Conservation (phyloP, 2,797 vertebrate species). For the Tenualosa thibaudeaui region DNA sequence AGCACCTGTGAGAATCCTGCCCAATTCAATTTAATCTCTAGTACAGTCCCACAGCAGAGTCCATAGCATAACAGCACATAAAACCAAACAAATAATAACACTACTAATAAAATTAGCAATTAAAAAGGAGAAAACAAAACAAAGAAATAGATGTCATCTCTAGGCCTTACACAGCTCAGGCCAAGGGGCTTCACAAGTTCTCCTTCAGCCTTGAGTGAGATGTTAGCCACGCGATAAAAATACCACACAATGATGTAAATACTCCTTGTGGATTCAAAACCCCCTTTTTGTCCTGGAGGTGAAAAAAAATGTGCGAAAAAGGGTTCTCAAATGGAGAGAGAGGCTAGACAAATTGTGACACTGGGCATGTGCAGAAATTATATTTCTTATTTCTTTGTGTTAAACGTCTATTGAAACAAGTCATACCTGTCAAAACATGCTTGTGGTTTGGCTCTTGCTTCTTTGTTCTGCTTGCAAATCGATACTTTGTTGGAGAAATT, state of each 20-base stretch:
- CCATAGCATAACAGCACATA: too few relatives aligned
- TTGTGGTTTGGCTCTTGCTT: not conserved
- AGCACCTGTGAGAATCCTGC: too few relatives aligned
- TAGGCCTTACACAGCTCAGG: not conserved
- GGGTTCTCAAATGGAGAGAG: not conserved
- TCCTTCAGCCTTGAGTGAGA: not conserved
- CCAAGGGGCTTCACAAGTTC: not conserved
- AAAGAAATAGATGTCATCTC: too few relatives aligned
- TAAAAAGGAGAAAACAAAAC: too few relatives aligned
- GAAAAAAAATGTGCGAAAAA: not conserved
- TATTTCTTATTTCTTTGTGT: not conserved
- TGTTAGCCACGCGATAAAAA: not conserved
- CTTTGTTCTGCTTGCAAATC: not conserved
- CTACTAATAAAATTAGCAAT: too few relatives aligned
- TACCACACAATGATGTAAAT: not conserved
- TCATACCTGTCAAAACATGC: not conserved
- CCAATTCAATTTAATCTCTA: too few relatives aligned
- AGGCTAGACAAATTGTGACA: not conserved
- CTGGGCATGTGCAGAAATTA: not conserved
- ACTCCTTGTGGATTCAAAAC: not conserved
- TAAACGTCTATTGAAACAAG: not conserved
- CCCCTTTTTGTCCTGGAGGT: not conserved
- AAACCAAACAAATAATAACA: too few relatives aligned
- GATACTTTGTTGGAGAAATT: constrained; percentile 12
- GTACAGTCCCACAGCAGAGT: too few relatives aligned